Base-by-base conservation (phyloP, 1,140 invertebrate genomes). In the Atta colombica region DNA sequence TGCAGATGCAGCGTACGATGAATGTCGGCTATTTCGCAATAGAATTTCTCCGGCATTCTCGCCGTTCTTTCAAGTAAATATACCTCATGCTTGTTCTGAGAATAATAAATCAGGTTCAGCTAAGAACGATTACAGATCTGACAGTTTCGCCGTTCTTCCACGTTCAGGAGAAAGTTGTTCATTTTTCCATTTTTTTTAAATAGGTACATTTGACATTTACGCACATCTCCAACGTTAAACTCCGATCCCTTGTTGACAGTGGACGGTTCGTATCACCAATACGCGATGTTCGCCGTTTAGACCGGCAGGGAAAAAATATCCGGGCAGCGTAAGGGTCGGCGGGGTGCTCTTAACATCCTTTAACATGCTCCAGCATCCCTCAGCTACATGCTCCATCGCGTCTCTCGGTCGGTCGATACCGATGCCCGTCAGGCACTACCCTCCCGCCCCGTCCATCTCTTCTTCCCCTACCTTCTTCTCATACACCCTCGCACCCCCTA, bases 401-500 rank as follows among this genome's bases (percentile, higher is more conserved):
- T 91, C 87, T 80, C 78, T 61, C 89, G 25, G 81, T 72, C 86
- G 90, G 87, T 91, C 90, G 89, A 91, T 91, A 91, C 87, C 89
- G 87, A 91, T 91, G 78, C 89, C 88, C 89, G 89, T 89, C 87
- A 90, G 65, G 72, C 86, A 82, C 45, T 61, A 63, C 82, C 85
- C 84, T 53, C 66, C 18, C 82, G 25, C 25, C 75, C 35, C 53
- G 65, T 55, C 21, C 53, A 66, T n/a, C 66, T 18, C 53, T 25
- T 10, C 60, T n/a, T 53, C 55, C 53, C 25, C 66, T n/a, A 6
- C 35, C 10, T 35, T 16, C 16, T 21, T n/a, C 60, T 61, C 51
- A 18, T 60, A 45, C 21, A 25, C 61, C 61, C 68, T 35, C 66
- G n/a, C 51, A 68, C 39, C 51, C 25, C 45, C 18, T 60, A 28